Conservation (phyloP, 1,140 invertebrate genomes). For the Diorhabda sublineata region DNA sequence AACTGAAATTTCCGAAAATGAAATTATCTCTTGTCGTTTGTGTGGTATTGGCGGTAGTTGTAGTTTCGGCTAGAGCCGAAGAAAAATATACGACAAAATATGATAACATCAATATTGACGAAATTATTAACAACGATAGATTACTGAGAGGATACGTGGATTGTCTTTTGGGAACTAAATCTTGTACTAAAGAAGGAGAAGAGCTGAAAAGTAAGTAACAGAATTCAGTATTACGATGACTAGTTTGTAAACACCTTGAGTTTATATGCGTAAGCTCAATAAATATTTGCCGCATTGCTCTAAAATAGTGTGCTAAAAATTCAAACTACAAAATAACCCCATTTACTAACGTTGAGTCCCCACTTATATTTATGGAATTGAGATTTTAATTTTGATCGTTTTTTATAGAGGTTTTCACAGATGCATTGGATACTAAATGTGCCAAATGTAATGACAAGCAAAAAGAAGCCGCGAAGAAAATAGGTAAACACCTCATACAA, state of each 20-base stretch:
- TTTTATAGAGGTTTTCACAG: conserved; percentile 50
- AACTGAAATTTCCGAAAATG: no score
- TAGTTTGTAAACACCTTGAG: no score
- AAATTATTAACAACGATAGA: conserved; percentile 62
- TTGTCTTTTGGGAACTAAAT: conserved; percentile 61
- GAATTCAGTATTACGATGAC: no score
- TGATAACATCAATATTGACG: conserved; percentile 65
- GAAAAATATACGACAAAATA: conserved; percentile 64
- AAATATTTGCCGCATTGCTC: no score
- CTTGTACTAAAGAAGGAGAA: conserved; percentile 64
- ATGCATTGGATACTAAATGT: conserved; percentile 62
- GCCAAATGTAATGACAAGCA: conserved; percentile 57
- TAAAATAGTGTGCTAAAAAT: no score
- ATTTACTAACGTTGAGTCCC: no score
- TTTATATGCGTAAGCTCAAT: no score
- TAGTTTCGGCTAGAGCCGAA: conserved; percentile 1
- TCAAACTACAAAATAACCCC: no score
- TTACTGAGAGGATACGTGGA: conserved; percentile 61
- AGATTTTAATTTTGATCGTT: no score
- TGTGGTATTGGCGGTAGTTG: neutral
- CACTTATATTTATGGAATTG: no score
- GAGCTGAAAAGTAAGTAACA: conserved; percentile 62
- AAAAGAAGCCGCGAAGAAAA: conserved; percentile 55
- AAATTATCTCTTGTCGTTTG: no score
- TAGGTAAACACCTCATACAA: conserved; percentile 55